Evolutionary conservation across 2,113 vertebrate genomes (phyloP).

Genomic region (Malurus alboscapulatus): DNA sequence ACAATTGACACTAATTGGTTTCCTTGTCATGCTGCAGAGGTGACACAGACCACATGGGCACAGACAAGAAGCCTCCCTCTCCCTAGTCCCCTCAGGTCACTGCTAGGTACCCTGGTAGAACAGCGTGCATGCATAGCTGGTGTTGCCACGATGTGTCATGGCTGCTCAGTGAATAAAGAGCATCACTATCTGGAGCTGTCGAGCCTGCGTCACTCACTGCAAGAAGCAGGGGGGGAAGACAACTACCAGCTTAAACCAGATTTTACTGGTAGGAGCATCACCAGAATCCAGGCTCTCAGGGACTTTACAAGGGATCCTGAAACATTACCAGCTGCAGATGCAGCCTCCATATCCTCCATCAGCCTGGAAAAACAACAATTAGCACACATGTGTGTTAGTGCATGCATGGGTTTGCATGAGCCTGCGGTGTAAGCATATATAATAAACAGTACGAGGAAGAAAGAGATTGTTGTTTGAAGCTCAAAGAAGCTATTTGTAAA

Average conservation of each 20-base stretch:
- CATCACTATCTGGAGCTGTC: slow-evolving; percentile 66
- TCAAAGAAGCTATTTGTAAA: slow-evolving; percentile 38
- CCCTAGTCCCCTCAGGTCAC: slow-evolving; percentile 4
- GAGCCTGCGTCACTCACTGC: slow-evolving; percentile 71
- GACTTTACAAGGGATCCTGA: slow-evolving; percentile 51
- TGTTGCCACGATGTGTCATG: slow-evolving; percentile 6
- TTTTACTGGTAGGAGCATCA: slow-evolving; percentile 69
- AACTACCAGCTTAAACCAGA: slow-evolving; percentile 71
- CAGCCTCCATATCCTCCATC: neutral
- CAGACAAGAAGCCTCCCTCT: neutral
- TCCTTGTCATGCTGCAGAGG: slow-evolving; percentile 13
- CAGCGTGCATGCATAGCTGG: neutral
- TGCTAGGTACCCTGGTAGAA: neutral
- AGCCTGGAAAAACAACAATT: slow-evolving; percentile 32
- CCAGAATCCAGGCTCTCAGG: slow-evolving; percentile 45
- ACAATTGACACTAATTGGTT: slow-evolving; percentile 46
- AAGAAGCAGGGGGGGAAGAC: slow-evolving; percentile 22
- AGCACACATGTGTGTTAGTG: neutral
- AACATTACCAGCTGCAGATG: slow-evolving; percentile 16
- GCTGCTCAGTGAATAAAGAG: slow-evolving; percentile 58
- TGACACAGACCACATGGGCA: slow-evolving; percentile 25
- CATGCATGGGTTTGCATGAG: slow-evolving; percentile 25
- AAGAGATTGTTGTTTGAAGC: neutral
- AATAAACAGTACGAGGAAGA: neutral
- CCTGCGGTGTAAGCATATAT: neutral